Base-by-base conservation (phyloP, 2,888 invertebrate species). In the Diaprepes abbreviatus region DNA sequence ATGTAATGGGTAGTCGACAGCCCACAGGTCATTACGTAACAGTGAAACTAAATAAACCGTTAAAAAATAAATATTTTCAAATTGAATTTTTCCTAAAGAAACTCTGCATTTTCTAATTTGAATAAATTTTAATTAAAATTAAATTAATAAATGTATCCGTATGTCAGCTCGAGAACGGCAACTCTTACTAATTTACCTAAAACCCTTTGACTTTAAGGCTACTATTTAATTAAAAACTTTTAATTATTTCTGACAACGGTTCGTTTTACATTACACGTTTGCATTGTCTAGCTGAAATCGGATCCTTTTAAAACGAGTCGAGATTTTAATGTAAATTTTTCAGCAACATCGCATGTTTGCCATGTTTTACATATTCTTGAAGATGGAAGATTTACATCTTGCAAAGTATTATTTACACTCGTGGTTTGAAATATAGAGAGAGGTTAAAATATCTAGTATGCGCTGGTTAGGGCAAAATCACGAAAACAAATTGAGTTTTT, bases 301-400 rank as follows among this genome's bases (percentile, higher is more conserved):
- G 45, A 59, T 59, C 19, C 45, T 38, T 28, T 24, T 38, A n/a
- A 36, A n/a, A 17, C 28, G 21, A 12, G 28, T 38, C 24, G n/a
- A 58, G 38, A 58, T 58, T 58, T 59, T 21, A 59, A 59, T 59
- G 48, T 45, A 45, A 59, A 59, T 59, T 59, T 58, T 59, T 17
- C 28, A 50, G 28, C 45, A 35, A 31, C 48, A 21, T 28, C 28
- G 24, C 6, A 16, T 59, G 59, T 48, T 59, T 45, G 43, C 33
- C 35, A 17, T 50, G 33, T 59, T 59, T 19, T 43, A 16, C 45
- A 45, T 59, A 43, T 31, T 24, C 28, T n/a, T 5, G 48, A n/a
- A 12, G 16, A 10, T 35, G 38, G 35, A 55, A 36, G 19, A 38
- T 36, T 36, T 55, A 55, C 36, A 55, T 55, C 38, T 36, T 55